Conservation (phyloP, 2,888 invertebrate species). For the Drosophila vallismaia region DNA sequence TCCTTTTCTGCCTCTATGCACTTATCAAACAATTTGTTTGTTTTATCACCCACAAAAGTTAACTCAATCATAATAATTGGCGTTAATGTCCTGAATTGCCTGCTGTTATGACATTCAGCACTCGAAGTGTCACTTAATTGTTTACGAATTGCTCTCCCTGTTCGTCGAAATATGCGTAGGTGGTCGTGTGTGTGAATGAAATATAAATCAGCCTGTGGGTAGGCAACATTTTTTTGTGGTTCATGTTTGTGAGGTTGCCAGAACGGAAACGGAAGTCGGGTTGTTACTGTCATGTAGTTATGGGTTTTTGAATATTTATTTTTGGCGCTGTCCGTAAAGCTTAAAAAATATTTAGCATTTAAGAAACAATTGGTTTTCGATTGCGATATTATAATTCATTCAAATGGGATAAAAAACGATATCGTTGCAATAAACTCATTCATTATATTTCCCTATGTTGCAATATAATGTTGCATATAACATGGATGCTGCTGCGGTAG, state of each 20-base stretch:
- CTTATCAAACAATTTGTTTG: conserved; percentile 52
- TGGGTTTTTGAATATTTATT: neutral
- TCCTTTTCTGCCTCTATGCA: conserved; percentile 22
- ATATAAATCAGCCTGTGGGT: conserved; percentile 58
- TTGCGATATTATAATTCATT: too few species aligned
- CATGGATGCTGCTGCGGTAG: neutral
- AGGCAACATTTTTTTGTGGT: conserved; percentile 46
- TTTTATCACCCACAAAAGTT: conserved; percentile 44
- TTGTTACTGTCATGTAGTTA: neutral
- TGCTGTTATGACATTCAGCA: conserved; percentile 25
- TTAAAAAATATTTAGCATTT: too few species aligned
- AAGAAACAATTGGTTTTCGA: too few species aligned
- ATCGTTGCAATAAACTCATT: neutral
- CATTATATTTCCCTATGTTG: neutral
- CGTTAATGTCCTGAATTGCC: conserved; percentile 32
- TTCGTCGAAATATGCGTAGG: conserved; percentile 4
- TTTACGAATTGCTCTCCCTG: conserved; percentile 63
- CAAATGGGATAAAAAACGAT: too few species aligned
- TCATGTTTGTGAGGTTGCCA: conserved; percentile 43
- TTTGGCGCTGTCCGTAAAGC: too few species aligned
- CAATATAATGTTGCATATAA: neutral
- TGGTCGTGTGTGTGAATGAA: conserved; percentile 19
- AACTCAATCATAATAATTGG: conserved; percentile 70
- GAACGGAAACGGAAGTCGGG: conserved; percentile 59
- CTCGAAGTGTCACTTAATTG: conserved; percentile 65